Evolutionary conservation across 2,888 invertebrate species (phyloP).

Genomic region (Limnephilus auricula): DNA sequence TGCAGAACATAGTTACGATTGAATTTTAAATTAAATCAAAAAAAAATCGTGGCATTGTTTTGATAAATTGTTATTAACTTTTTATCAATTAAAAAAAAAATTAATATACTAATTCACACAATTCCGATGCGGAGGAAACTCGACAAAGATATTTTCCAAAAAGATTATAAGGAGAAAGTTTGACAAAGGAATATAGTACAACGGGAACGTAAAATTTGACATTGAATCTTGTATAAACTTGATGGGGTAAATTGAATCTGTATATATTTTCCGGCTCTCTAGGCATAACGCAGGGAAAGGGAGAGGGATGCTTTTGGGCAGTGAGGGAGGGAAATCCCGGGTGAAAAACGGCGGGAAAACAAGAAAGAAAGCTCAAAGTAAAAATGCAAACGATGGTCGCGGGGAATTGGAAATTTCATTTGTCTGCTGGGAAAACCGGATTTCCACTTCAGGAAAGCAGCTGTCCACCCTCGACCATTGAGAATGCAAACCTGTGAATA

Average conservation of each 20-base stretch:
- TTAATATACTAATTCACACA: not conserved
- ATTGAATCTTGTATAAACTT: slow-evolving; percentile 2
- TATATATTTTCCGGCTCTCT: slow-evolving; percentile 17
- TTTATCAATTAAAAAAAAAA: no score
- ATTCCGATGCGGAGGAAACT: not conserved
- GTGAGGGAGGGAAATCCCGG: not conserved
- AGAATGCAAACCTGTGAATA: slow-evolving; percentile 9
- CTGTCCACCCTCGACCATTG: not conserved
- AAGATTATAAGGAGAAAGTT: not conserved
- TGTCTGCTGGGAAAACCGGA: slow-evolving; percentile 38
- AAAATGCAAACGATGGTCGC: slow-evolving; percentile 40
- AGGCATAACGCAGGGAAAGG: not conserved
- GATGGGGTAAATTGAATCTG: not conserved
- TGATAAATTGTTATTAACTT: no score
- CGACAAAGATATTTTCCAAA: not conserved
- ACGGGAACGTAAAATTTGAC: no score
- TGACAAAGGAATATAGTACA: no score
- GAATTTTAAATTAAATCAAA: no score
- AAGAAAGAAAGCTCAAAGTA: slow-evolving; percentile 31
- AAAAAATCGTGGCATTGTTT: no score
- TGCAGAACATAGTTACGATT: no score
- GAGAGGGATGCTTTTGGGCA: not conserved
- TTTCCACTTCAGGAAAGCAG: slow-evolving; percentile 23
- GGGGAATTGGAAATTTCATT: slow-evolving; percentile 33
- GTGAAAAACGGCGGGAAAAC: slow-evolving; percentile 38